Evolutionary conservation across 64 coral and sea anemone species (phyloP), one percentile per base, ranked within the genome.

Genomic region (Porites lutea): DNA sequence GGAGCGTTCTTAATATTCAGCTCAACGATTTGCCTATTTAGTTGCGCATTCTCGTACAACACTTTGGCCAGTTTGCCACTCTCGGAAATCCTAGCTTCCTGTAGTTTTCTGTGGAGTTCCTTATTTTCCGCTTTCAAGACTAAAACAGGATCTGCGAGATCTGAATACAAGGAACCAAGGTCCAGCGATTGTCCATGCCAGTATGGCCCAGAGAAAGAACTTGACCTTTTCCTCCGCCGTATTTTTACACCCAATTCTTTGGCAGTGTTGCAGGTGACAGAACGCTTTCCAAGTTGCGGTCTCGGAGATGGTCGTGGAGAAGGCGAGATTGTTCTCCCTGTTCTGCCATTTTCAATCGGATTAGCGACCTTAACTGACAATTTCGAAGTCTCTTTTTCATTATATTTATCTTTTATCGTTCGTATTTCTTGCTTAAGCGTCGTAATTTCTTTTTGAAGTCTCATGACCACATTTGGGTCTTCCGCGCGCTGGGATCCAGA

Each of bases 41-140:
- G 71, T 71, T 92, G 83, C 15, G 83, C 89, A 20, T 95, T 95
- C 72, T 95, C 82, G 58, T 88, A 91, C 59, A 92, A 77, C 73
- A 95, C 83, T 61, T 95, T 95, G 49, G 87, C 88, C 85, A 95
- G 48, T 79, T 95, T 95, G 1, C 94, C 89, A 46, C 89, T 84
- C 70, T 95, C 94, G 2, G 74, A 90, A 55, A 95, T 95, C 57
- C 91, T 92, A 21, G 83, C 59, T 43, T 95, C 88, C 4, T 87
- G 82, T 21, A 95, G 76, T 19, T 88, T 73, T 18, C 83, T 73
- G 49, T 83, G 78, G 21, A 95, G 77, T 47, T 76, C 88, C 52
- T 72, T 51, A 48, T 95, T 95, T 67, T 95, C 94, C 19, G 73
- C 58, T 64, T 75, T 95, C 19, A 95, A 83, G 46, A 86, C 47